phyloP scores from a whole-genome alignment of 2,888 invertebrate genomes.

The Drosophila pseudotalamancana region DNA sequence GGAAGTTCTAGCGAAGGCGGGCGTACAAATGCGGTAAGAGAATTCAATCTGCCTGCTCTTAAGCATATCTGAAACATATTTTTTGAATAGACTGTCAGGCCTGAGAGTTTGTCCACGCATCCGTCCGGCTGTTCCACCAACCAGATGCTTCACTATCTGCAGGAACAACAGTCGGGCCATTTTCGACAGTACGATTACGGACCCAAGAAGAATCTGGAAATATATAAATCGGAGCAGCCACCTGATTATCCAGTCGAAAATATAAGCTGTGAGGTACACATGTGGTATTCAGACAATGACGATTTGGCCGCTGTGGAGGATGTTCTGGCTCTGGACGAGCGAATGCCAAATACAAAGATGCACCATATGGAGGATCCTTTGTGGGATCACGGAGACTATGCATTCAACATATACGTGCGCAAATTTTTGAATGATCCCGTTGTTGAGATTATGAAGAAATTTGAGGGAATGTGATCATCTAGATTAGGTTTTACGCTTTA shows the following conservation, averaged over 20 bases:
- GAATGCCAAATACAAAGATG: slow-evolving; percentile 58
- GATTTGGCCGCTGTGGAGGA: slow-evolving; percentile 69
- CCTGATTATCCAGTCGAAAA: slow-evolving; percentile 69
- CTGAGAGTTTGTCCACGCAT: slow-evolving; percentile 59
- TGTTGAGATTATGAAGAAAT: slow-evolving; percentile 60
- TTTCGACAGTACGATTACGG: slow-evolving; percentile 75
- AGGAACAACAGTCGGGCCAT: slow-evolving; percentile 68
- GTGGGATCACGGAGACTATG: slow-evolving; percentile 71
- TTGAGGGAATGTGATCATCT: slow-evolving; percentile 49
- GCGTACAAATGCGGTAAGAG: slow-evolving; percentile 56
- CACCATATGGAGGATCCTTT: slow-evolving; percentile 61
- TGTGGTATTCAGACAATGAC: slow-evolving; percentile 78
- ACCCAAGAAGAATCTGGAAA: slow-evolving; percentile 47
- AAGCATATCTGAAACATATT: neutral
- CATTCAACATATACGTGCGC: slow-evolving; percentile 50
- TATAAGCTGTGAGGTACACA: slow-evolving; percentile 59
- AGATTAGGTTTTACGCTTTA: neutral
- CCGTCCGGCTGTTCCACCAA: slow-evolving; percentile 77
- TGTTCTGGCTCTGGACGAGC: slow-evolving; percentile 52
- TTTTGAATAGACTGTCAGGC: slow-evolving; percentile 52
- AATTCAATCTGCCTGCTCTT: neutral
- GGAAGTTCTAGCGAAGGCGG: slow-evolving; percentile 85
- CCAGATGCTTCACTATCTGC: slow-evolving; percentile 77
- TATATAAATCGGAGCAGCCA: slow-evolving; percentile 60
- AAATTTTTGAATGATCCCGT: slow-evolving; percentile 66